phyloP scores from a whole-genome alignment of 2,797 vertebrate genomes.

The Acipenser oxyrinchus region DNA sequence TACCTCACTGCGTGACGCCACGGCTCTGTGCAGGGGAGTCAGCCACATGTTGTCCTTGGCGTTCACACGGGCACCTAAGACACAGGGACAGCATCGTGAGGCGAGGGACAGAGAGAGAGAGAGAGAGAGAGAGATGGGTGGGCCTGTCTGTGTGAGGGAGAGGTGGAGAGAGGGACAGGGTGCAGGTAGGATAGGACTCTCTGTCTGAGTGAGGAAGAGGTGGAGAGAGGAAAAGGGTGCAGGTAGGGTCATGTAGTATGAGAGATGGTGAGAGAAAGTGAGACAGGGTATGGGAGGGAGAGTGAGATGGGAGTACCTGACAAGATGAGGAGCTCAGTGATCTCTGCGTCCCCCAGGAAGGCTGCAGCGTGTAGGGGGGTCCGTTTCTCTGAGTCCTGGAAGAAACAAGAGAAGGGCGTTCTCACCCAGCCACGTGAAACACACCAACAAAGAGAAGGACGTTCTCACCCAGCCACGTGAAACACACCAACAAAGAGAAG shows the following conservation, averaged over 20 bases:
- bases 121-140: neutral
- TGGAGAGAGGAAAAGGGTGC: neutral
- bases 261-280: neutral
- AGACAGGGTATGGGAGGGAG: neutral
- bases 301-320: constrained; percentile 63
- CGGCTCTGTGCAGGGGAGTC: constrained; percentile 89
- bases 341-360: constrained; percentile 90
- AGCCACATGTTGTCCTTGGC: constrained; percentile 98
- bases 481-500: too few relatives aligned
- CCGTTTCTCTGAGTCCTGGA: constrained; percentile 86
- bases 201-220: neutral
- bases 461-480: too few relatives aligned
- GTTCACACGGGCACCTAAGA: constrained; percentile 87
- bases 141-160: neutral
- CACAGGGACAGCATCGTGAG: constrained; percentile 24
- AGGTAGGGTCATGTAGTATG: neutral
- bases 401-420: constrained; percentile 18
- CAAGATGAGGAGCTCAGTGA: constrained; percentile 91
- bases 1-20: constrained; percentile 91
- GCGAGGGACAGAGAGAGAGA: neutral
- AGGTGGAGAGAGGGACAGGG: neutral
- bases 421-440: neutral
- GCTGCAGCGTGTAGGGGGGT: constrained; percentile 89
- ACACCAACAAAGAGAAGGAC: neutral
- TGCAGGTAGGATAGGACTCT: too few relatives aligned